Base-by-base conservation (phyloP, 2,888 invertebrate species). In the Polymixis flavicincta region DNA sequence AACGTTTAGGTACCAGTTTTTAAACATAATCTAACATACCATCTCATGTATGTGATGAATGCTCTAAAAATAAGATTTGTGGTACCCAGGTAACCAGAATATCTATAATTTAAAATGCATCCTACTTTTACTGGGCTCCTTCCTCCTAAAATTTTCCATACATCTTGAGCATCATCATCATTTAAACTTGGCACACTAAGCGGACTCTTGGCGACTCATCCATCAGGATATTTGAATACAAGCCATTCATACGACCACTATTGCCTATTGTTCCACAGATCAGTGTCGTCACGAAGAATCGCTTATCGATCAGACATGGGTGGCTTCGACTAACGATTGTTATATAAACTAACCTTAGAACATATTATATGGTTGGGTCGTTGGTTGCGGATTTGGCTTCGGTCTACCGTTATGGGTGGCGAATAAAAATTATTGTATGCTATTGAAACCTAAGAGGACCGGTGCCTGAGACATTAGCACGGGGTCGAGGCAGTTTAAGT, bases 201-300 rank as follows among this genome's bases (percentile, higher is more conserved):
- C 48, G 69, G 63, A 71, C 76, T 84, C 74, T 78, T 89, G 82
- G 76, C 83, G 77, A 87, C 81, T 86, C 83, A 86, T 88, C 81
- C 77, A 86, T 79, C 82, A 85, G 82, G 77, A 86, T 88, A 89
- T 90, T 87, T 86, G 84, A 88, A 83, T 75, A 82, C 83, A 70
- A 80, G 74, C 55, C 82, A 89, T 89, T 90, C 88, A 88, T 88
- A 87, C 75, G 81, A 76, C 74, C 68, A 83, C 88, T 89, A 92
- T 87, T 86, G 84, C 91, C 90, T 87, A 92, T 93, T 93, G 93
- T 93, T 89, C 82, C 68, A 79, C 77, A 81, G 85, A 89, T 89
- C 84, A 84, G 83, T 90, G 89, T 89, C 89, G 85, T 89, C 83
- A 89, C 88, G 78, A 79, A 88, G 87, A 85, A 86, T 89, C 88